Conservation (phyloP, 2,113 vertebrate genomes). For the pig (Sus scrofa) region DNA sequence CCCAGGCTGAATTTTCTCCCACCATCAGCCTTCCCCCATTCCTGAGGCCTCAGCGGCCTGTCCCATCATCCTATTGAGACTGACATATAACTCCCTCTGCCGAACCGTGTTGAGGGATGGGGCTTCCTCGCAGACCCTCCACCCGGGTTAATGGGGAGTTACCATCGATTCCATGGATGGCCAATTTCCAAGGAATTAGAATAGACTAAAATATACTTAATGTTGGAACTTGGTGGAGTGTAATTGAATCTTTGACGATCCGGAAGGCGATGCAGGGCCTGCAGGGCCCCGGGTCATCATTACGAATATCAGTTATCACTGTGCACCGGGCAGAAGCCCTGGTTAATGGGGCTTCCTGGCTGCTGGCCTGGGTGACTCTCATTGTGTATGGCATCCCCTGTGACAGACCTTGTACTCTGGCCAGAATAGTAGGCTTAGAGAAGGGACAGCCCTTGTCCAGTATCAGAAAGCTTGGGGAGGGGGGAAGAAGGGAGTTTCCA, state of each 20-base stretch:
- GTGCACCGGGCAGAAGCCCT: background rate
- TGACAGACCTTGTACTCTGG: background rate
- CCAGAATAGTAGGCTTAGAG: background rate
- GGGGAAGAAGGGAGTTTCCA: no score
- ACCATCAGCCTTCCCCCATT: background rate
- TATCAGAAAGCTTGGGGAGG: background rate
- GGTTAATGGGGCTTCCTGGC: background rate
- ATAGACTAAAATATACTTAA: background rate
- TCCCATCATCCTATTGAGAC: fast-evolving
- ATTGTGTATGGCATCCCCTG: fast-evolving
- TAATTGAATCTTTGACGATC: background rate
- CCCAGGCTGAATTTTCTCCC: background rate
- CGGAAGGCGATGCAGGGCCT: background rate
- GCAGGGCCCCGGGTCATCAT: background rate
- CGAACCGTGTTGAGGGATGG: background rate
- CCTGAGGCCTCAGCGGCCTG: no score
- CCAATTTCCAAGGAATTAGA: slow-evolving; percentile 44
- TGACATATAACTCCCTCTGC: background rate
- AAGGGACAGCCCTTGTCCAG: background rate
- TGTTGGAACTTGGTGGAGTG: background rate
- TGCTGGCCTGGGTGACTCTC: background rate
- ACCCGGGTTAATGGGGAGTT: background rate
- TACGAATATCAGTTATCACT: background rate
- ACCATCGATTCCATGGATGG: background rate
- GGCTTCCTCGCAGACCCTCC: background rate